Conservation (phyloP, 2,113 vertebrate species). For the Romanogobio albipinnatus region DNA sequence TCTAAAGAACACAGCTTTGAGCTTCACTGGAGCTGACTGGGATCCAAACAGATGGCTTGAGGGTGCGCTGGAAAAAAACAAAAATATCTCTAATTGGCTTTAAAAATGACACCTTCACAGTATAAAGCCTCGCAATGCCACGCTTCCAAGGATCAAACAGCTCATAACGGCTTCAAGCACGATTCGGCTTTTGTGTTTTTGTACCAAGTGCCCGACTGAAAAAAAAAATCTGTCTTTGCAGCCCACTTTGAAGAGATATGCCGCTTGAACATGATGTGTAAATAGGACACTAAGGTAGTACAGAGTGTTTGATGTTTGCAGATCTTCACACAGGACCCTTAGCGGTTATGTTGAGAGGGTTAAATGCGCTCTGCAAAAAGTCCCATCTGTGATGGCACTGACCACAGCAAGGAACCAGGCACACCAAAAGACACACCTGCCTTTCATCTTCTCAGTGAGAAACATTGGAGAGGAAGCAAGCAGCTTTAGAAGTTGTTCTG, state of each 20-base stretch:
- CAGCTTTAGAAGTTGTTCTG: neutral
- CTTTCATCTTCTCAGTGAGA: neutral
- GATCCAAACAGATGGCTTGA: conserved; percentile 12
- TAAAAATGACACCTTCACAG: neutral
- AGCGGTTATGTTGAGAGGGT: conserved; percentile 20
- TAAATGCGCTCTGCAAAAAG: neutral
- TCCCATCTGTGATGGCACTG: conserved; percentile 5
- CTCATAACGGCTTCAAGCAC: neutral
- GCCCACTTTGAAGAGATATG: neutral
- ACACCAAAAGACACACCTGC: conserved; percentile 27
- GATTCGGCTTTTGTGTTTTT: conserved; percentile 8
- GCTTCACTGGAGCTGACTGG: conserved; percentile 10
- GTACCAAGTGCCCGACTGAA: neutral
- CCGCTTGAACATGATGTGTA: conserved; percentile 2
- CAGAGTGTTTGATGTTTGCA: conserved; percentile 18
- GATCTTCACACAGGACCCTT: conserved; percentile 4
- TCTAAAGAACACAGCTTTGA: conserved; percentile 18
- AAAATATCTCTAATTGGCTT: conserved; percentile 25
- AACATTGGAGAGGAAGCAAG: neutral
- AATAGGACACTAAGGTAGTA: conserved; percentile 25
- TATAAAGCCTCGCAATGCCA: neutral
- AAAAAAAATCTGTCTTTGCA: neutral
- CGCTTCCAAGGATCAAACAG: neutral
- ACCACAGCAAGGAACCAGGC: conserved; percentile 10
- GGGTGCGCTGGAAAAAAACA: neutral